These are phyloP conservation scores for Cotesia typhae DNA, from an alignment of 1,140 invertebrate species.

Conservation along the genomic window DNA sequence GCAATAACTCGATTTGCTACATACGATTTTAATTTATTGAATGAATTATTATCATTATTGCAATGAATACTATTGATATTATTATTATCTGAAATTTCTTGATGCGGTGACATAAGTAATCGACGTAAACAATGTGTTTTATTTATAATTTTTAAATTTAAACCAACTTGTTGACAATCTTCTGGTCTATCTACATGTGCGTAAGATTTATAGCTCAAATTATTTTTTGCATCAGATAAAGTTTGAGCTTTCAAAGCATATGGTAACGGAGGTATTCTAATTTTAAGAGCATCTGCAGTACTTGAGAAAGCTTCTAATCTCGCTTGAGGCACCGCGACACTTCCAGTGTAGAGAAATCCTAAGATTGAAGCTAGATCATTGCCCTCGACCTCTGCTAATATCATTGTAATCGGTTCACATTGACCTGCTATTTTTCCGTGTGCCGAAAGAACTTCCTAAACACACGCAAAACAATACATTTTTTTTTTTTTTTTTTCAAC, in stretches of 20 bases:
- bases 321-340: slow-evolving; percentile 67
- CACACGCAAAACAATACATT: not conserved
- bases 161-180: not conserved
- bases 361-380: slow-evolving; percentile 69
- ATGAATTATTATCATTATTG: no score
- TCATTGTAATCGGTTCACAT: slow-evolving; percentile 64
- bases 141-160: slow-evolving; percentile 10
- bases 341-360: slow-evolving; percentile 71
- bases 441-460: slow-evolving; percentile 64
- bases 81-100: slow-evolving; percentile 15
- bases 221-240: not conserved
- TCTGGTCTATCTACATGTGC: not conserved
- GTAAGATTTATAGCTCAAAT: not conserved
- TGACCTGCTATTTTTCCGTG: slow-evolving; percentile 63
- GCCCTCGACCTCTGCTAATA: slow-evolving; percentile 68
- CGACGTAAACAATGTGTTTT: slow-evolving; percentile 2
- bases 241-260: not conserved
- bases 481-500: no score
- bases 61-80: no score
- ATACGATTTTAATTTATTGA: slow-evolving; percentile 40
- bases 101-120: not conserved
- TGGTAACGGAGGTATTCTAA: slow-evolving; percentile 53
- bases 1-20: slow-evolving; percentile 58
- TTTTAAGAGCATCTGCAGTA: slow-evolving; percentile 68
- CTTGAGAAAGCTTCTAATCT: slow-evolving; percentile 67